Conservation (phyloP, 2,888 invertebrate species). For the Macaria liturata region DNA sequence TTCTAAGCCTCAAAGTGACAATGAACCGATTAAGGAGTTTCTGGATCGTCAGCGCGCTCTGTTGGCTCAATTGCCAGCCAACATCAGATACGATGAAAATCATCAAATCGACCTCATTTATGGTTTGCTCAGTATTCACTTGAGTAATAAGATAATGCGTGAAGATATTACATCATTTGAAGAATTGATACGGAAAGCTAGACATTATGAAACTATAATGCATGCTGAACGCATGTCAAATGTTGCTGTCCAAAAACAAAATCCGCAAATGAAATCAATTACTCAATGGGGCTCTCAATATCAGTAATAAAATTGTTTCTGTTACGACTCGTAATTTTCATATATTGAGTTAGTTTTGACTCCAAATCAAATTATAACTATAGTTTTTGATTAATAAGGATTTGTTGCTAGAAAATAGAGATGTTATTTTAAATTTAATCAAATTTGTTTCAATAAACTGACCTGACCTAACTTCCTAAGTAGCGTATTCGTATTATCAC, state of each 20-base stretch:
- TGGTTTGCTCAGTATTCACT: conserved; percentile 2
- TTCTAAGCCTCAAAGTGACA: not conserved
- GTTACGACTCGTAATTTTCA: no score
- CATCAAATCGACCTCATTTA: conserved; percentile 1
- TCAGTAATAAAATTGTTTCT: no score
- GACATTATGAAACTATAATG: not conserved
- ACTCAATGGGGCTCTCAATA: no score
- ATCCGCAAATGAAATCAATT: no score
- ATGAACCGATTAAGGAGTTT: not conserved
- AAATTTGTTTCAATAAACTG: no score
- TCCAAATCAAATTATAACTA: no score
- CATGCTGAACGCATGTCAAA: not conserved
- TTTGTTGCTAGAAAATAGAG: not conserved
- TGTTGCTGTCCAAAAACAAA: not conserved
- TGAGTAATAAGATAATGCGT: conserved; percentile 2
- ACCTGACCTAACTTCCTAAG: no score
- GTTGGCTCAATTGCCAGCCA: not conserved
- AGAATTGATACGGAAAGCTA: not conserved
- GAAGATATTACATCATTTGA: not conserved
- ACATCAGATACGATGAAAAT: conserved; percentile 1
- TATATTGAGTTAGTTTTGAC: no score
- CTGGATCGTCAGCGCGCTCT: not conserved
- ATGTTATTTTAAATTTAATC: no score
- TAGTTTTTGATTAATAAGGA: not conserved
- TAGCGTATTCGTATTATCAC: no score